Conservation (phyloP, 2,113 vertebrate genomes). For the Ictidomys tridecemlineatus region DNA sequence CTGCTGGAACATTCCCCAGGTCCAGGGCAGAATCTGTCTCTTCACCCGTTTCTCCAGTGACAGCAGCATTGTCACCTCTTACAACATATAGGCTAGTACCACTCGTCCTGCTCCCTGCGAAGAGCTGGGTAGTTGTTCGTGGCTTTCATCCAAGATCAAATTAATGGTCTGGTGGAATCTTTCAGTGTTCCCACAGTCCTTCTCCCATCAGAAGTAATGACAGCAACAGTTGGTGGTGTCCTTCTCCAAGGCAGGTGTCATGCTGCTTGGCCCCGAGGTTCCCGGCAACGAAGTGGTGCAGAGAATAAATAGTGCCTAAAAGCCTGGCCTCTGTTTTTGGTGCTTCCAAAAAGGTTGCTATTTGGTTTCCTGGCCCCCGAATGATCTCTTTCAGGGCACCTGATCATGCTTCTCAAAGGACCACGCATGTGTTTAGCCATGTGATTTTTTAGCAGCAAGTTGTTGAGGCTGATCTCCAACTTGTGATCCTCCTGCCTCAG, state of each 20-base stretch:
- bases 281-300: rapidly evolving
- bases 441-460: neutral
- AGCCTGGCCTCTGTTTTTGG: neutral
- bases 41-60: slow-evolving; percentile 99
- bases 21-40: slow-evolving; percentile 98
- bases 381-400: neutral
- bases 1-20: slow-evolving; percentile 96
- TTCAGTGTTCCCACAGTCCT: slow-evolving; percentile 99
- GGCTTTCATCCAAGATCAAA: slow-evolving; percentile 98
- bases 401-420: neutral
- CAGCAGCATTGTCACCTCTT: slow-evolving; percentile 98
- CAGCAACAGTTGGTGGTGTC: slow-evolving; percentile 95
- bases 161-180: slow-evolving; percentile 99
- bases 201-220: slow-evolving; percentile 96
- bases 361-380: neutral
- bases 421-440: neutral
- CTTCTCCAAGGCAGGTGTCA: slow-evolving; percentile 90
- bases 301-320: rapidly evolving
- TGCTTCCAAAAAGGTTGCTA: neutral
- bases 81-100: slow-evolving; percentile 99
- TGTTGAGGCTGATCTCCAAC: too few species aligned
- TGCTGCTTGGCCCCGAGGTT: slow-evolving; percentile 5
- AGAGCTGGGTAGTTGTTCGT: slow-evolving; percentile 98
- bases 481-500: too few species aligned
- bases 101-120: slow-evolving; percentile 99